phyloP scores from a whole-genome alignment of 2,888 invertebrate species.

The Fabriciana adippe region DNA sequence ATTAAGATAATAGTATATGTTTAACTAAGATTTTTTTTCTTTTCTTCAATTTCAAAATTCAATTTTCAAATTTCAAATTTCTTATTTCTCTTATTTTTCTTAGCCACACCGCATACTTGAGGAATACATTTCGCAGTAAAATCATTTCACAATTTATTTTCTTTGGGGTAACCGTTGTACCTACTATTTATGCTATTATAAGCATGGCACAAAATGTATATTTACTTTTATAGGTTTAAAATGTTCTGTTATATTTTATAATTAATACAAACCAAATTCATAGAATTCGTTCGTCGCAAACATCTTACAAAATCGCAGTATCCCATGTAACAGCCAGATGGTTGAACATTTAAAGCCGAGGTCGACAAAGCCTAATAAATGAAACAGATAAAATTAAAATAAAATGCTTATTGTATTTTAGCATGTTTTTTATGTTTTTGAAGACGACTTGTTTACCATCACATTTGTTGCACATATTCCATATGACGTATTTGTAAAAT shows the following conservation, averaged over 20 bases:
- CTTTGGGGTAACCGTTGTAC: no score
- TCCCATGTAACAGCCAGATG: conserved; percentile 80
- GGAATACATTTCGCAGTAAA: no score
- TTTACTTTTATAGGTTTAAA: no score
- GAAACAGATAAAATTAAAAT: not conserved
- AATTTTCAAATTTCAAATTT: no score
- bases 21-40: no score
- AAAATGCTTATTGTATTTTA: not conserved
- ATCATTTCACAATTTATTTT: no score
- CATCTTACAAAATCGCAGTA: conserved; percentile 84
- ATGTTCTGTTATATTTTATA: not conserved
- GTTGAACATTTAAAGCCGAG: conserved; percentile 73
- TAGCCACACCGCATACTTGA: no score
- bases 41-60: no score
- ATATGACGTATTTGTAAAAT: conserved; percentile 79
- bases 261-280: conserved; percentile 73
- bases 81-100: no score
- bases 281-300: conserved; percentile 79
- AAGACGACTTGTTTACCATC: conserved; percentile 58
- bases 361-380: conserved; percentile 62
- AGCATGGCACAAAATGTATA: no score
- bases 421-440: not conserved
- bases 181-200: no score
- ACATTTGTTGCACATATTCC: conserved; percentile 75
- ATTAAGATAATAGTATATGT: no score